phyloP scores from a whole-genome alignment of 2,888 invertebrate species.

The Brachyptera risi region DNA sequence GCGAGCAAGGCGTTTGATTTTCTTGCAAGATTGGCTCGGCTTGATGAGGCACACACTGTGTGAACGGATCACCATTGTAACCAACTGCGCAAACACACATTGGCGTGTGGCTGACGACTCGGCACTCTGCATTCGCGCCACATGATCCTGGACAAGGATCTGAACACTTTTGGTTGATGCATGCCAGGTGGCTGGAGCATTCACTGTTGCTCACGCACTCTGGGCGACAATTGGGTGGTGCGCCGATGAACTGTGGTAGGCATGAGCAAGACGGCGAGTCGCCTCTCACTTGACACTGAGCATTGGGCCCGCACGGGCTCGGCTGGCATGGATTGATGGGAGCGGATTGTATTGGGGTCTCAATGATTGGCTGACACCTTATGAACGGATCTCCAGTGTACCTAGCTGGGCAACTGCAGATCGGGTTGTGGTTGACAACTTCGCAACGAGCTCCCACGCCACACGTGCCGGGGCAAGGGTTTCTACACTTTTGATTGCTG shows the following conservation, averaged over 20 bases:
- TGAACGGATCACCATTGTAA: constrained; percentile 44
- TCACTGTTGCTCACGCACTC: constrained; percentile 59
- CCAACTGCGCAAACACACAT: constrained; percentile 40
- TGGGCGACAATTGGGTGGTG: constrained; percentile 52
- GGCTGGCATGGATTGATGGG: constrained; percentile 39
- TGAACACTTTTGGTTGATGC: constrained; percentile 49
- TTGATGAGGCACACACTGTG: constrained; percentile 45
- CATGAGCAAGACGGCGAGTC: constrained; percentile 55
- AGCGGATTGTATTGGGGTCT: constrained; percentile 32
- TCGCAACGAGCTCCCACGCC: constrained; percentile 64
- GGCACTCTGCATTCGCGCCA: constrained; percentile 68
- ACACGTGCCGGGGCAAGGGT: constrained; percentile 54
- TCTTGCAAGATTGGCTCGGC: constrained; percentile 27
- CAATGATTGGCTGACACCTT: constrained; percentile 51
- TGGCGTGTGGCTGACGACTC: constrained; percentile 43
- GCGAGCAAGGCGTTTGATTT: constrained; percentile 30
- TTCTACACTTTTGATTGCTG: constrained; percentile 50
- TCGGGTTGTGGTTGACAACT: constrained; percentile 71
- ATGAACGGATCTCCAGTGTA: constrained; percentile 74
- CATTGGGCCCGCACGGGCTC: constrained; percentile 39
- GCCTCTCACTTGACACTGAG: constrained; percentile 39
- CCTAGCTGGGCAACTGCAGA: constrained; percentile 64
- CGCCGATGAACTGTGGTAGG: constrained; percentile 60
- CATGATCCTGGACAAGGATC: constrained; percentile 65
- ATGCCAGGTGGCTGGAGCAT: constrained; percentile 47